Percentiles rank a stretch among this genome's conserved stretches.
Conservation (phyloP, 2,888 invertebrate genomes). For the Ectemnius continuus region DNA sequence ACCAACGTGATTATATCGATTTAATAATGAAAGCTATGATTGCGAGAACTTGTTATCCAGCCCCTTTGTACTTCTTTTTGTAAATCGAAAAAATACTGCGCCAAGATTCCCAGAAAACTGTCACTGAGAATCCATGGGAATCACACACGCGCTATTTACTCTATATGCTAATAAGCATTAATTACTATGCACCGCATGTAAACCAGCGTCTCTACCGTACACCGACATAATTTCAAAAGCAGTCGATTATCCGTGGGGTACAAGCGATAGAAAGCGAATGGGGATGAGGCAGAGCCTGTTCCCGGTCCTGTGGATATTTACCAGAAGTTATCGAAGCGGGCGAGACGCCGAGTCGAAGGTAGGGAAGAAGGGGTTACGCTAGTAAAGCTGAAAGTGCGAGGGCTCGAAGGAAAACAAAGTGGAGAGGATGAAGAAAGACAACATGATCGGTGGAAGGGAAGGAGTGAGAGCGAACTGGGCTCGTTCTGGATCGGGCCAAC, state of each 20-base stretch:
- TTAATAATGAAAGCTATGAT: constrained; percentile 35
- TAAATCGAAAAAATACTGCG: no score
- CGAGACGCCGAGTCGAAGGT: constrained; percentile 68
- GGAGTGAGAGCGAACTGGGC: constrained; percentile 39
- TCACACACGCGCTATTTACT: background rate
- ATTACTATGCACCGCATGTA: constrained; percentile 13
- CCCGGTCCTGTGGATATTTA: constrained; percentile 60
- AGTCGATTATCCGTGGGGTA: constrained; percentile 41
- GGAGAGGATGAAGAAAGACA: constrained; percentile 4
- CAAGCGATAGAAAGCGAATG: background rate
- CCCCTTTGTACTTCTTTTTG: no score
- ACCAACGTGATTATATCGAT: constrained; percentile 40
- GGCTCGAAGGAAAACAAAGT: constrained; percentile 14
- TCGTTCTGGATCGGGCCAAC: constrained; percentile 70
- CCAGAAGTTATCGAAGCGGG: constrained; percentile 68
- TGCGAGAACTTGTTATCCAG: background rate
- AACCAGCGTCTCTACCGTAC: background rate
- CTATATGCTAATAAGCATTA: constrained; percentile 10
- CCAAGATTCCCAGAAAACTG: no score
- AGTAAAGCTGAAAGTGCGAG: constrained; percentile 34
- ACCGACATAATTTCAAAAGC: constrained; percentile 15
- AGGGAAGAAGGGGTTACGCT: constrained; percentile 16
- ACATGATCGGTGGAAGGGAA: constrained; percentile 31
- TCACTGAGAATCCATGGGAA: background rate
- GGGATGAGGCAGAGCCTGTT: background rate